Evolutionary conservation across 2,888 invertebrate species (phyloP).

Genomic region (Myopa tessellatipennis): DNA sequence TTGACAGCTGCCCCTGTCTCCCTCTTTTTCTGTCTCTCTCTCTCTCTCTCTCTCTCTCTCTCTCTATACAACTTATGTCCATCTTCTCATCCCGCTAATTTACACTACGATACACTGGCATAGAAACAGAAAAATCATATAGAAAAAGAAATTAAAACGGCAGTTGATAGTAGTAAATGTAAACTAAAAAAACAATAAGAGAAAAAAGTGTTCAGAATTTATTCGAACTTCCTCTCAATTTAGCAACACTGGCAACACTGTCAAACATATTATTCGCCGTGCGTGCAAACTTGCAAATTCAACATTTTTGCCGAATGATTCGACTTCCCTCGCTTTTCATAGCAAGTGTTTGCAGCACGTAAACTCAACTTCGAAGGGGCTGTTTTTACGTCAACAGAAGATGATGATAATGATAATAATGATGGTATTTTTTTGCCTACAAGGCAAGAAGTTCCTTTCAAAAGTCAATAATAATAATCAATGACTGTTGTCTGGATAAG

Average conservation of each 20-base stretch:
- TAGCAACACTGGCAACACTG: neutral
- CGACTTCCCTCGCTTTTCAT: neutral
- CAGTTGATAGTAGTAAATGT: neutral
- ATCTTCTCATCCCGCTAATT: too few species aligned
- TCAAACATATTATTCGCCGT: conserved; percentile 1
- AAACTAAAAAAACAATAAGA: neutral
- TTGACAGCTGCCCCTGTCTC: conserved; percentile 14
- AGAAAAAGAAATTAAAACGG: neutral
- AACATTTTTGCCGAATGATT: neutral
- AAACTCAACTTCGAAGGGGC: neutral
- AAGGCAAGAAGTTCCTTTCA: conserved; percentile 41
- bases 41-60: neutral
- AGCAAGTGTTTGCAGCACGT: neutral
- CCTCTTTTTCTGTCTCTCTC: neutral
- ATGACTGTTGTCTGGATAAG: conserved; percentile 26
- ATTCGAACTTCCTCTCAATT: neutral
- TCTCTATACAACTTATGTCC: too few species aligned
- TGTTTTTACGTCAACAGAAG: neutral
- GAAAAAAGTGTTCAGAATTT: neutral
- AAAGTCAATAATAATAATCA: conserved; percentile 51
- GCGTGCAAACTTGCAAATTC: conserved; percentile 36
- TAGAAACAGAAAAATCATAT: neutral
- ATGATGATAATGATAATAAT: too few species aligned
- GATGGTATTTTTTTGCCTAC: too few species aligned
- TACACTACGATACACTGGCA: neutral